These are phyloP conservation scores for Pseudomyrmex flavicornis DNA, from an alignment of 1,140 invertebrate genomes.

Conservation along the genomic window DNA sequence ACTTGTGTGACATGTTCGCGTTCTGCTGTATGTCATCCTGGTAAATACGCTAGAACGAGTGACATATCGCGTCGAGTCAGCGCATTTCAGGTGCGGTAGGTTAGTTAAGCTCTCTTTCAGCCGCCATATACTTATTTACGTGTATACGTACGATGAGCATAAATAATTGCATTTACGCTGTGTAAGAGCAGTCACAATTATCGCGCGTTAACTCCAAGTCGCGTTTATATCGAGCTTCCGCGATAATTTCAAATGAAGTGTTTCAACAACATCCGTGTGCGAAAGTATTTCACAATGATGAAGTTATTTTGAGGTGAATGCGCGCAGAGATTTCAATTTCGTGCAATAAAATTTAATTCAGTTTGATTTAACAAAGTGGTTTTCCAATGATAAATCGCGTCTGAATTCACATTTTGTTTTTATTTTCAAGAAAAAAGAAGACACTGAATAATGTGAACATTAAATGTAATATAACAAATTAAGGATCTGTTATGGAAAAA, in stretches of 20 bases:
- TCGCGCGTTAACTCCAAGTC: slow-evolving; percentile 36
- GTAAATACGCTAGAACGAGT: slow-evolving; percentile 73
- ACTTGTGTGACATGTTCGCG: slow-evolving; percentile 51
- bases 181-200: slow-evolving; percentile 21
- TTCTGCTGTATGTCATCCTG: slow-evolving; percentile 65
- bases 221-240: slow-evolving; percentile 37
- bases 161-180: slow-evolving; percentile 76
- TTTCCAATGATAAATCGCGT: background rate
- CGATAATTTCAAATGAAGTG: background rate
- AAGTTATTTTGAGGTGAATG: background rate
- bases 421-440: background rate
- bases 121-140: slow-evolving; percentile 53
- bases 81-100: slow-evolving; percentile 73
- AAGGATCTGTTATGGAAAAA: slow-evolving; percentile 15
- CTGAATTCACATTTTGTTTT: background rate
- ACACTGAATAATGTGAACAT: background rate
- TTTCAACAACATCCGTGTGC: background rate
- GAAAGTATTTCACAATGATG: too few relatives aligned
- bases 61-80: slow-evolving; percentile 66
- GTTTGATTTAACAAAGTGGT: too few relatives aligned
- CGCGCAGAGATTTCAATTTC: background rate
- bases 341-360: background rate
- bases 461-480: slow-evolving; percentile 5
- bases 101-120: slow-evolving; percentile 79
- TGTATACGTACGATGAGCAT: slow-evolving; percentile 57